phyloP scores from a whole-genome alignment of 2,888 invertebrate genomes.

The Melipona beecheii region DNA sequence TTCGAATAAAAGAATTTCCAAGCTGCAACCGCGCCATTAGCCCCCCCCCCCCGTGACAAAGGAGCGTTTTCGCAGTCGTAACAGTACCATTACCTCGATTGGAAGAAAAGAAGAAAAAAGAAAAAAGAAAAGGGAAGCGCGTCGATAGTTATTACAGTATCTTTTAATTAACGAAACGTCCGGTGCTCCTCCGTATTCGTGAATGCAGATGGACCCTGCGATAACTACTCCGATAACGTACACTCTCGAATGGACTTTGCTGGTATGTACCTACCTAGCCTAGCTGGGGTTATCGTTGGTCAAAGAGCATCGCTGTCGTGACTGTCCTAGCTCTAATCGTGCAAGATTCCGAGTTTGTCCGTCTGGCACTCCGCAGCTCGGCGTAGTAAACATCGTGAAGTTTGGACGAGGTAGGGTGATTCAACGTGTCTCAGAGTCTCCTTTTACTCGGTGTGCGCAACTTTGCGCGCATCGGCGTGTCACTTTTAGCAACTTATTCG shows the following conservation, averaged over 20 bases:
- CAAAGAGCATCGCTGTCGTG: slow-evolving; percentile 30
- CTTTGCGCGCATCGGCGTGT: no score
- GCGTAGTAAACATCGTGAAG: not conserved
- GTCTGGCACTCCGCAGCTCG: not conserved
- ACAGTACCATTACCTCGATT: slow-evolving; percentile 20
- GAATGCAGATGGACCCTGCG: slow-evolving; percentile 43
- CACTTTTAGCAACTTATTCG: no score
- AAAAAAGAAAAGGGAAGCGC: not conserved
- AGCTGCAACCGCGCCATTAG: slow-evolving; percentile 1
- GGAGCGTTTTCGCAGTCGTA: slow-evolving; percentile 1
- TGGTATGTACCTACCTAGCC: slow-evolving; percentile 33
- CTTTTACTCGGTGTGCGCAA: not conserved
- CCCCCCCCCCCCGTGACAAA: not conserved
- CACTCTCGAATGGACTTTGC: slow-evolving; percentile 14
- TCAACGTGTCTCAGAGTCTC: not conserved
- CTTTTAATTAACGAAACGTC: slow-evolving; percentile 38
- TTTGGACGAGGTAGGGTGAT: not conserved
- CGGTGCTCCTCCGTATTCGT: slow-evolving; percentile 11
- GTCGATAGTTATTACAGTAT: slow-evolving; percentile 43
- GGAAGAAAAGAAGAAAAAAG: not conserved
- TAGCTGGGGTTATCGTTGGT: slow-evolving; percentile 48
- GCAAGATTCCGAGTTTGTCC: not conserved
- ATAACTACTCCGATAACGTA: slow-evolving; percentile 50
- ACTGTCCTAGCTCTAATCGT: not conserved
- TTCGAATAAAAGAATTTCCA: slow-evolving; percentile 29